These are phyloP conservation scores for Pristionchus maxplancki DNA, from an alignment of 2,888 invertebrate genomes.

Conservation along the genomic window DNA sequence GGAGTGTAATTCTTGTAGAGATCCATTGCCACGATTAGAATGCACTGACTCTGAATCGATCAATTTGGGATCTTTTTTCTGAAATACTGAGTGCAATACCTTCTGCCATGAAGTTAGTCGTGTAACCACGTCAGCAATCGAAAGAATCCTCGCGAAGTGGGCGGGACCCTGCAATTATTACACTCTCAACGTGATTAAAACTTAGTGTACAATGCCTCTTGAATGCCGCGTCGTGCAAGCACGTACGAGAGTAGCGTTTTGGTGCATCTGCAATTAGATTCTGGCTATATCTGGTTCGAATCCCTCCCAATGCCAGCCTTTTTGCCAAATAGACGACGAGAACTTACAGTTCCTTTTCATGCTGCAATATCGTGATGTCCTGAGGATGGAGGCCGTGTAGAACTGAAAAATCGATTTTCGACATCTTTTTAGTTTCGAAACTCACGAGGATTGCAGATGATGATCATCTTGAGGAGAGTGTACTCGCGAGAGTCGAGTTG, in stretches of 20 bases:
- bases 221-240: neutral
- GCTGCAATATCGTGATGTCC: neutral
- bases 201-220: neutral
- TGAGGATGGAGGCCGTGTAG: neutral
- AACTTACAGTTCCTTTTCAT: neutral
- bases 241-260: constrained; percentile 5
- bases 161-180: neutral
- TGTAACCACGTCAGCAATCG: neutral
- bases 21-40: neutral
- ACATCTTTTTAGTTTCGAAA: neutral
- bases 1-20: neutral
- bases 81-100: too few species aligned
- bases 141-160: neutral
- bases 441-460: neutral
- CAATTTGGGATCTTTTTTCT: too few species aligned
- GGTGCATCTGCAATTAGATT: neutral
- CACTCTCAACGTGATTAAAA: neutral
- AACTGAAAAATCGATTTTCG: neutral
- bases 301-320: too few species aligned
- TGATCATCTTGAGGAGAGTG: neutral
- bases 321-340: too few species aligned
- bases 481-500: neutral
- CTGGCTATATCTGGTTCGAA: too few species aligned
- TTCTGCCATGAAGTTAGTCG: neutral
- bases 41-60: neutral